Conservation (phyloP, 2,113 vertebrate species). For the Chionodraco myersi region DNA sequence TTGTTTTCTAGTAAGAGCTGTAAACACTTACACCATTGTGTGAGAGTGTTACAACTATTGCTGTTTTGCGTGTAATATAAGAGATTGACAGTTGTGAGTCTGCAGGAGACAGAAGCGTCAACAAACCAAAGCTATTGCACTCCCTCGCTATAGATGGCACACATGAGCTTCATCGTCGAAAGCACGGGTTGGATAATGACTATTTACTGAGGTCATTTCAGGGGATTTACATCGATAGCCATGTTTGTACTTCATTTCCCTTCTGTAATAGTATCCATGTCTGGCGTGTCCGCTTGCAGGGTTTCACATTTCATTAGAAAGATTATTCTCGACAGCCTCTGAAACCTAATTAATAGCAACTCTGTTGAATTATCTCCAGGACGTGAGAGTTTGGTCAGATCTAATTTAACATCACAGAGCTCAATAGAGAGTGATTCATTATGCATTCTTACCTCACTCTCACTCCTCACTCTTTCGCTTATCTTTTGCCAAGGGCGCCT, state of each 20-base stretch:
- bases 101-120: background rate
- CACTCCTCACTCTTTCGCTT: background rate
- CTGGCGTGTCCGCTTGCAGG: background rate
- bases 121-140: background rate
- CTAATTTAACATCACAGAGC: constrained; percentile 47
- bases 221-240: constrained; percentile 19
- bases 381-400: constrained; percentile 27
- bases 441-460: constrained; percentile 43
- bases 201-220: background rate
- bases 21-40: background rate
- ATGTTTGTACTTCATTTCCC: constrained; percentile 1
- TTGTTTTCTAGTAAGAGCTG: background rate
- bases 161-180: background rate
- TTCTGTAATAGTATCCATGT: constrained; percentile 2
- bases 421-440: constrained; percentile 39
- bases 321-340: constrained; percentile 22
- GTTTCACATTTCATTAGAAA: constrained; percentile 4
- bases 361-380: constrained; percentile 31
- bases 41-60: background rate
- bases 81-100: background rate
- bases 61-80: background rate
- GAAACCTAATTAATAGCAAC: constrained; percentile 35
- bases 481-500: constrained; percentile 38
- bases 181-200: background rate
- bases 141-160: background rate